Percentiles rank a stretch among this genome's conserved stretches.
These are phyloP conservation scores for Drosophila testacea DNA, from an alignment of 2,888 invertebrate genomes.

Conservation along the genomic window DNA sequence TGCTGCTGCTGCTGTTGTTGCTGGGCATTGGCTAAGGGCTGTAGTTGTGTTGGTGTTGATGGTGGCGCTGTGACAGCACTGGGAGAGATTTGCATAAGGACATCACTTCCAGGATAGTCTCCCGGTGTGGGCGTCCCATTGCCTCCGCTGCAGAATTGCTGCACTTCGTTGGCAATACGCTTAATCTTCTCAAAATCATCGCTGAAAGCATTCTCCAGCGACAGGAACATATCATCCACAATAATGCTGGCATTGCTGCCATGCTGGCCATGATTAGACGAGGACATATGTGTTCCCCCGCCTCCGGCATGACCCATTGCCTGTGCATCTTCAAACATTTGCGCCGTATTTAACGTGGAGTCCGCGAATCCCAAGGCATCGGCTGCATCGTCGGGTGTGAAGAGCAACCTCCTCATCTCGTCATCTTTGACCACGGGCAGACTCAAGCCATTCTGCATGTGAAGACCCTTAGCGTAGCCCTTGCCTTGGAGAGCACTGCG, in stretches of 20 bases:
- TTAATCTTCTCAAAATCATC: conserved; percentile 95
- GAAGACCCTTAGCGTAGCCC: conserved; percentile 85
- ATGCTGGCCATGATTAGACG: conserved; percentile 56
- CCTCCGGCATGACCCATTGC: conserved; percentile 52
- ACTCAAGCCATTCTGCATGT: conserved; percentile 84
- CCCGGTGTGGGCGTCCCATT: conserved; percentile 79
- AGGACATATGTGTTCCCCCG: conserved; percentile 44
- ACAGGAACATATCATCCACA: conserved; percentile 86
- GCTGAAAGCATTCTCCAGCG: conserved; percentile 86
- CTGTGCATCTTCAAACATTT: conserved; percentile 84
- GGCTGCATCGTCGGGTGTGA: conserved; percentile 86
- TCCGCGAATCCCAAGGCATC: conserved; percentile 84
- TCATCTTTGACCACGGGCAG: conserved; percentile 86
- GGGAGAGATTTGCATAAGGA: conserved; percentile 84
- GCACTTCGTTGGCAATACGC: conserved; percentile 92
- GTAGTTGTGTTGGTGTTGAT: conserved; percentile 57
- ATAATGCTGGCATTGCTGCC: conserved; percentile 75
- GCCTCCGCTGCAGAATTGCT: conserved; percentile 88
- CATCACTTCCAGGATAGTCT: conserved; percentile 73
- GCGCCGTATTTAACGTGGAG: conserved; percentile 83
- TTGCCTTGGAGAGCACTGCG: conserved; percentile 94
- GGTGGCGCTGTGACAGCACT: conserved; percentile 76
- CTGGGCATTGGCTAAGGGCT: conserved; percentile 60
- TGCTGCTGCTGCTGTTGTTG: conserved; percentile 48
- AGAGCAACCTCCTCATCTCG: conserved; percentile 87